phyloP scores from a whole-genome alignment of 2,113 vertebrate genomes.

The Neotoma lepida region DNA sequence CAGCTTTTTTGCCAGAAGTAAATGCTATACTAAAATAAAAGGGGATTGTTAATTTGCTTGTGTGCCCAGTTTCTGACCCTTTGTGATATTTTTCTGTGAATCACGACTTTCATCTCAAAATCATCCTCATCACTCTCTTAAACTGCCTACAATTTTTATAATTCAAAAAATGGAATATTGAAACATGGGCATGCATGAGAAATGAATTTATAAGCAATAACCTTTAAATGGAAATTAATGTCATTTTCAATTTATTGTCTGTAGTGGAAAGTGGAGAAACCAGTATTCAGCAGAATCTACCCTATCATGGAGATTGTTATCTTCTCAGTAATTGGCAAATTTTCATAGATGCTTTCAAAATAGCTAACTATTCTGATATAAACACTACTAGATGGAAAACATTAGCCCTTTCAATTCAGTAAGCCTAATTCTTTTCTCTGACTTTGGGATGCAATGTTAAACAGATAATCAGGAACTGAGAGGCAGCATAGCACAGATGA shows the following conservation, averaged over 20 bases:
- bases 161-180: slow-evolving; percentile 38
- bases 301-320: slow-evolving; percentile 42
- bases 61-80: slow-evolving; percentile 44
- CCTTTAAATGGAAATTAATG: slow-evolving; percentile 55
- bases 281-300: slow-evolving; percentile 54
- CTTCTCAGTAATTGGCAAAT: slow-evolving; percentile 67
- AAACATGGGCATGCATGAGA: neutral
- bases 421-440: slow-evolving; percentile 53
- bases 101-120: slow-evolving; percentile 63
- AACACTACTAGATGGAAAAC: neutral
- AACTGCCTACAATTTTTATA: slow-evolving; percentile 61
- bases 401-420: slow-evolving; percentile 13
- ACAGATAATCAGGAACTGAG: neutral
- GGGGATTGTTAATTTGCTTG: slow-evolving; percentile 1
- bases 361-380: slow-evolving; percentile 57
- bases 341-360: slow-evolving; percentile 61
- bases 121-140: slow-evolving; percentile 52
- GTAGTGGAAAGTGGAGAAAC: neutral
- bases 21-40: slow-evolving; percentile 59
- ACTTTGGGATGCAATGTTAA: slow-evolving; percentile 35
- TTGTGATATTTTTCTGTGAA: slow-evolving; percentile 54
- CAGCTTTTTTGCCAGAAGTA: slow-evolving; percentile 58
- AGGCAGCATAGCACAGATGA: neutral
- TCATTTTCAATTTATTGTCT: slow-evolving; percentile 29
- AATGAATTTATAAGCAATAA: slow-evolving; percentile 50